phyloP scores from a whole-genome alignment of 2,113 vertebrate genomes.

The Cygnus buccinator region DNA sequence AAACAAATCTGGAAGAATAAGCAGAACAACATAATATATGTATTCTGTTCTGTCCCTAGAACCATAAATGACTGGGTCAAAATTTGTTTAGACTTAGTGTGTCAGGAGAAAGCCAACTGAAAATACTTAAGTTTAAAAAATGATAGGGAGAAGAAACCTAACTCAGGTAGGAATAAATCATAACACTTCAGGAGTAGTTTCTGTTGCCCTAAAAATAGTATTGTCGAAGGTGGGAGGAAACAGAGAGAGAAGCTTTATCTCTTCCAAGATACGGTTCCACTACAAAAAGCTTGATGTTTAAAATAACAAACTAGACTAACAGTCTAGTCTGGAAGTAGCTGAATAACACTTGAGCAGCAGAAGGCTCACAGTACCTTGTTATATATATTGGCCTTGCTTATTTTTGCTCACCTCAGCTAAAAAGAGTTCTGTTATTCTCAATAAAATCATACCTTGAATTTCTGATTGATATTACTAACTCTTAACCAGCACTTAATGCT shows the following conservation, averaged over 20 bases:
- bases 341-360: not conserved
- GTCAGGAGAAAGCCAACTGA: not conserved
- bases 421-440: not conserved
- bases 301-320: not conserved
- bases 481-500: not conserved
- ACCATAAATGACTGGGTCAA: not conserved
- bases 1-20: not conserved
- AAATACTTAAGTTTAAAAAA: not conserved
- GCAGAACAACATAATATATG: not conserved
- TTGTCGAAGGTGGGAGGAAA: not conserved
- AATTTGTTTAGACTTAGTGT: not conserved
- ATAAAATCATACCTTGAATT: not conserved
- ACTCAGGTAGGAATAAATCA: not conserved
- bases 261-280: not conserved
- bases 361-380: not conserved
- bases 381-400: not conserved
- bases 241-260: not conserved
- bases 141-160: not conserved
- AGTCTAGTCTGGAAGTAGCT: not conserved
- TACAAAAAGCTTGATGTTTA: not conserved
- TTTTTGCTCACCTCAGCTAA: not conserved
- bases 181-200: not conserved
- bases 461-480: not conserved
- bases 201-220: not conserved
- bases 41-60: not conserved